Percentiles rank a stretch among this genome's conserved stretches.
Evolutionary conservation across 2,797 vertebrate genomes (phyloP).

Genomic region (Cyprinodon diabolis): DNA sequence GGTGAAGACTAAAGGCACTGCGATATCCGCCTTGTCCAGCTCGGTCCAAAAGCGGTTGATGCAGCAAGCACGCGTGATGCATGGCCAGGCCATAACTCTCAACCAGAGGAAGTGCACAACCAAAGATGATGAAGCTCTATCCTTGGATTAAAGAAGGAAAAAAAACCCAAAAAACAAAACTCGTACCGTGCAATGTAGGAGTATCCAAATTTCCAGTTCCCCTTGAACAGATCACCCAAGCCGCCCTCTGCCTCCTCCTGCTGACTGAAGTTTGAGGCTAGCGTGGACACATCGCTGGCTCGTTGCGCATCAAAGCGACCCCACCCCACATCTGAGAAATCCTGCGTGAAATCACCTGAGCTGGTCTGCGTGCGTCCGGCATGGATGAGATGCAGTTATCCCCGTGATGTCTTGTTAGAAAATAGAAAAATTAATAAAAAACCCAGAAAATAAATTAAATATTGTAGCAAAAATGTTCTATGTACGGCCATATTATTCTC

Average conservation of each 20-base stretch:
- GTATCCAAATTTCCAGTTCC: slow-evolving; percentile 21
- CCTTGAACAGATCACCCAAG: slow-evolving; percentile 22
- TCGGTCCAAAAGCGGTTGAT: slow-evolving; percentile 98
- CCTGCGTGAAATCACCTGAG: slow-evolving; percentile 80
- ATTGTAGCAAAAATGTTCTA: too few relatives aligned
- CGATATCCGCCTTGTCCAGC: slow-evolving; percentile 96
- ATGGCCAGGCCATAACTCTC: slow-evolving; percentile 94
- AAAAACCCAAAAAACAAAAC: neutral
- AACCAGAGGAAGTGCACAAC: neutral
- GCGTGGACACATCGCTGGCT: slow-evolving; percentile 57
- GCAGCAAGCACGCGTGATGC: slow-evolving; percentile 97
- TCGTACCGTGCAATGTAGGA: neutral
- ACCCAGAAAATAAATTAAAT: too few relatives aligned
- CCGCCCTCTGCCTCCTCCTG: slow-evolving; percentile 31
- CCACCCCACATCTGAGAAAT: slow-evolving; percentile 75
- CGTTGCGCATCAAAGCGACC: slow-evolving; percentile 77
- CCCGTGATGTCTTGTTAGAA: slow-evolving; percentile 30
- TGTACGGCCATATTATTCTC: neutral
- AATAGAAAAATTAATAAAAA: neutral
- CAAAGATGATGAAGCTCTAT: neutral
- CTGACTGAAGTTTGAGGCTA: slow-evolving; percentile 62
- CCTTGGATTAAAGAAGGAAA: neutral
- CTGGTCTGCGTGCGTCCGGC: slow-evolving; percentile 74
- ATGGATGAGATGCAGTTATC: slow-evolving; percentile 68
- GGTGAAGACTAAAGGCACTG: slow-evolving; percentile 94